These are phyloP conservation scores for Drosophila prolongata DNA, from an alignment of 2,888 invertebrate species.

Conservation along the genomic window DNA sequence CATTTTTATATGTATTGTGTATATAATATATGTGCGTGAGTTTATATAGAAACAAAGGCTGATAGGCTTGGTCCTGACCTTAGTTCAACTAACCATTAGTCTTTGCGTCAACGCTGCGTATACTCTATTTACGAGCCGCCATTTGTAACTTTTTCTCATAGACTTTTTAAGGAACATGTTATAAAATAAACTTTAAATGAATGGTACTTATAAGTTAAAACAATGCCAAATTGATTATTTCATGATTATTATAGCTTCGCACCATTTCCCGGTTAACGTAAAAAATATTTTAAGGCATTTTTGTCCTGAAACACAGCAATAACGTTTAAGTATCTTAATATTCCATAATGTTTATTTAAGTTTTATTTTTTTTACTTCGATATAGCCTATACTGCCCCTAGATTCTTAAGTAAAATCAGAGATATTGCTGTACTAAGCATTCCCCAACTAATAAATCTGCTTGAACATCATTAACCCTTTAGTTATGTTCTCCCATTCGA, in stretches of 20 bases:
- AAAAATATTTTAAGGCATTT: too few species aligned
- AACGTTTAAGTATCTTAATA: too few species aligned
- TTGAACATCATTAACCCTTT: conserved; percentile 18
- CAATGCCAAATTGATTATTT: too few species aligned
- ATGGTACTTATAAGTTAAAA: too few species aligned
- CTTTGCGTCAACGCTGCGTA: conserved; percentile 16
- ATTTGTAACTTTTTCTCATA: not conserved
- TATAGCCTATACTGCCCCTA: too few species aligned
- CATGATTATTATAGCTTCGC: too few species aligned
- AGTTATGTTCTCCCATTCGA: not conserved
- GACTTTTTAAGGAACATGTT: too few species aligned
- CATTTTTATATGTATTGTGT: conserved; percentile 71
- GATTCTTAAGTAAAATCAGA: too few species aligned
- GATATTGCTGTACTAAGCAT: not conserved
- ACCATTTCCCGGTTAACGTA: too few species aligned
- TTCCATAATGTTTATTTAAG: not conserved
- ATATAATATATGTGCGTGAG: conserved; percentile 30
- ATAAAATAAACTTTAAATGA: too few species aligned
- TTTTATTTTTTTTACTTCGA: not conserved
- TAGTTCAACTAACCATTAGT: not conserved
- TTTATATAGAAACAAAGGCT: conserved; percentile 52
- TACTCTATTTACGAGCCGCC: conserved; percentile 2
- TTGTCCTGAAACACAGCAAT: too few species aligned
- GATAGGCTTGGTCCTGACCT: conserved; percentile 29
- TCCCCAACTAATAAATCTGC: conserved; percentile 11